These are phyloP conservation scores for Magallana angulata DNA, from an alignment of 1,140 invertebrate genomes.

Conservation along the genomic window DNA sequence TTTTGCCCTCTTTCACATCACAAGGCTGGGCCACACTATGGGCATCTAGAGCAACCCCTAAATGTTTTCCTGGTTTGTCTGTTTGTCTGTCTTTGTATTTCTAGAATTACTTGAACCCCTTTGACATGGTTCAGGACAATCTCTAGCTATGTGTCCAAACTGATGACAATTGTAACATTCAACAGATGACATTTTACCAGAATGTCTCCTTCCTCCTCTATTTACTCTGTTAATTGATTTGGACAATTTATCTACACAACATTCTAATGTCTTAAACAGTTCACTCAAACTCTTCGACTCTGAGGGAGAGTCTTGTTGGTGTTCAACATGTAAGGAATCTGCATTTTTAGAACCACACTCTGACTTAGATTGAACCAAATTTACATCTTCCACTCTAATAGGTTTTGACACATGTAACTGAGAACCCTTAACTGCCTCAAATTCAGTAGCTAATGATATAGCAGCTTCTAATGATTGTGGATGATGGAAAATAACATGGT, in stretches of 20 bases:
- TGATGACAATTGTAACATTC: neutral
- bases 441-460: constrained; percentile 31
- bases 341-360: neutral
- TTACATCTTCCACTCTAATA: neutral
- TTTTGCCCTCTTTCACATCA: neutral
- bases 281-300: too few relatives aligned
- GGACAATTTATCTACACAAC: too few relatives aligned
- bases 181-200: neutral
- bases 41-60: constrained; percentile 7
- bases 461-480: constrained; percentile 16
- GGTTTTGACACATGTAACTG: neutral
- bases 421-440: neutral
- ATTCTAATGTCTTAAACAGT: too few relatives aligned
- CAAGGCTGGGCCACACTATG: neutral
- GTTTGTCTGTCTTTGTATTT: neutral
- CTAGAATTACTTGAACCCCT: neutral
- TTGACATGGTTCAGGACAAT: neutral
- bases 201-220: constrained; percentile 1
- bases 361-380: constrained; percentile 5
- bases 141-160: neutral
- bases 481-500: constrained; percentile 47
- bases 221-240: neutral
- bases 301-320: neutral
- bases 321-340: neutral
- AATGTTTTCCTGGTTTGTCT: constrained; percentile 3